Evolutionary conservation across 1,140 invertebrate species (phyloP).

Genomic region (Idris sp.): DNA sequence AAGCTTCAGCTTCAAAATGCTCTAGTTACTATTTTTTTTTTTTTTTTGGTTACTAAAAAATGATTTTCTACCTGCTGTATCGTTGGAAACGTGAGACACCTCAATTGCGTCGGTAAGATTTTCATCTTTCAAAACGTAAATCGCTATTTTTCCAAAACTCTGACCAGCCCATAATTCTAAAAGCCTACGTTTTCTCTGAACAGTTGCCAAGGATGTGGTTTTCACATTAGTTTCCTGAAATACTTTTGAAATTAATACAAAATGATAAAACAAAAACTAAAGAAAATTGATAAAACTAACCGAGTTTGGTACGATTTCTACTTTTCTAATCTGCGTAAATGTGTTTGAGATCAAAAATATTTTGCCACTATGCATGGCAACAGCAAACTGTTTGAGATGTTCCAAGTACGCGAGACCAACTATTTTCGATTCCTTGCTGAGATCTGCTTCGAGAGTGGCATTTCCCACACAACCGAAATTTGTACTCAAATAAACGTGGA

Average conservation of each 20-base stretch:
- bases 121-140: constrained; percentile 81
- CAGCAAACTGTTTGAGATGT: constrained; percentile 83
- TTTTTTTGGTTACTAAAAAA: too few relatives aligned
- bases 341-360: constrained; percentile 82
- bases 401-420: constrained; percentile 83
- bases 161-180: constrained; percentile 85
- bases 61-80: constrained; percentile 65
- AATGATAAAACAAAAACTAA: too few relatives aligned
- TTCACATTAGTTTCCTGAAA: constrained; percentile 65
- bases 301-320: constrained; percentile 64
- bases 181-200: constrained; percentile 69
- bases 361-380: constrained; percentile 85
- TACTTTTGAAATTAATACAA: too few relatives aligned
- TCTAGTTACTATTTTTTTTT: too few relatives aligned
- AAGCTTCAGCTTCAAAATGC: too few relatives aligned
- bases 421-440: constrained; percentile 79
- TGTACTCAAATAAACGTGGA: constrained; percentile 85
- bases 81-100: constrained; percentile 63
- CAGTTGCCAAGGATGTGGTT: constrained; percentile 73
- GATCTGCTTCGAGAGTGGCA: constrained; percentile 78
- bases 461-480: constrained; percentile 77
- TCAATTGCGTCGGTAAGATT: constrained; percentile 69
- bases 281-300: too few relatives aligned
- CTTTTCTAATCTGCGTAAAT: constrained; percentile 74
- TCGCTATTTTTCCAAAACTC: constrained; percentile 84